These are phyloP conservation scores for Atrichornis clamosus DNA, from an alignment of 2,113 vertebrate genomes.

Conservation along the genomic window DNA sequence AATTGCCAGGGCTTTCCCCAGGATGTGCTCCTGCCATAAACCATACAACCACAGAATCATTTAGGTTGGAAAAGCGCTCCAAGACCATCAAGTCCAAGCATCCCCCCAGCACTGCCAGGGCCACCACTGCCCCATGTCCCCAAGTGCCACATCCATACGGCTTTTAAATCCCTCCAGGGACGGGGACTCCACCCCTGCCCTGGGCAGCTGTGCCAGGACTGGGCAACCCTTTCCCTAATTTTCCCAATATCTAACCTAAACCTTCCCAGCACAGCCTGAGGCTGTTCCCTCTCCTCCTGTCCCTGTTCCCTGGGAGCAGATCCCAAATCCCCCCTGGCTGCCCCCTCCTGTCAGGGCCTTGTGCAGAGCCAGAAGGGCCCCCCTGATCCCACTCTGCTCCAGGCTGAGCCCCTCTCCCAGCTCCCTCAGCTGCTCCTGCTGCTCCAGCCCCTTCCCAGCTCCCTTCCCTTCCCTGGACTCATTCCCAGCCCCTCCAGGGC, in stretches of 20 bases:
- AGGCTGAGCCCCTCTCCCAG: not conserved
- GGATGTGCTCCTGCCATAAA: not conserved
- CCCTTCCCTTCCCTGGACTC: accelerated
- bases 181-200: not conserved
- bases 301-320: not conserved
- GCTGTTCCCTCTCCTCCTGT: not conserved
- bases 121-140: not conserved
- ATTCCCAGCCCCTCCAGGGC: not conserved
- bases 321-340: accelerated
- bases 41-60: not conserved
- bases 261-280: not conserved
- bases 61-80: not conserved
- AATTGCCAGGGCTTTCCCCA: not conserved
- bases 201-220: not conserved
- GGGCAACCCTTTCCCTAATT: not conserved
- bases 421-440: not conserved
- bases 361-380: not conserved
- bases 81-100: not conserved
- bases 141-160: not conserved
- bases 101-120: not conserved
- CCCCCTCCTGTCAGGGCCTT: not conserved
- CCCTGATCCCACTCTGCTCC: not conserved
- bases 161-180: not conserved
- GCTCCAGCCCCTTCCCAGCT: not conserved
- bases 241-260: accelerated